Evolutionary conservation across 2,113 vertebrate genomes (phyloP), one percentile per base, ranked within the genome.

Genomic region (Burhinus oedicnemus): DNA sequence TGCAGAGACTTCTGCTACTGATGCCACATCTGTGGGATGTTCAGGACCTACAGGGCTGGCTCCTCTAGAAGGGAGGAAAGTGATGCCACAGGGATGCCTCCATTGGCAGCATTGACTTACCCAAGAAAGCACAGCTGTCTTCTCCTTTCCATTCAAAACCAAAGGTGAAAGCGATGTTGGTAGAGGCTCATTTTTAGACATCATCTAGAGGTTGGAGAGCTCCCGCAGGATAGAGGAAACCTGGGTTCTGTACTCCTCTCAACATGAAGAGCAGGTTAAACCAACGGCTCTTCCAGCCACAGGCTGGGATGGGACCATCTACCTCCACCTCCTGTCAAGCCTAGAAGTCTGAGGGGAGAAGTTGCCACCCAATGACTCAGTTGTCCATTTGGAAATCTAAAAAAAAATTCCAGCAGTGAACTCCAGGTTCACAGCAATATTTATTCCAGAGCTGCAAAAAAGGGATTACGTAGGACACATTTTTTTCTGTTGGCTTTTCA

Each of bases 401-500:
- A 54, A 27, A 51, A 49, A 44, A 11, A 34, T 7, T 32, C 27
- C 14, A 49, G 11, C 9, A 25, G 4, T 45, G 14, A 71, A 16
- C 57, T 64, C 32, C 15, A 30, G 47, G 18, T 57, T 92, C 38
- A 30, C 4, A 82, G 4, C 0, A 4, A 34, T 32, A n/a, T 32
- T 32, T 81, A 61, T 15, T 6, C 17, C 25, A 64, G 6, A 23
- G 5, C 12, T 66, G 5, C 6, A 81, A 40, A 57, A 65, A 76
- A 38, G 13, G 49, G 20, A 26, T 42, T 34, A 19, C 10, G 4
- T 38, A 42, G 4, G 44, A 66, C 15, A 30, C 6, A 17, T 2
- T 32, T 7, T 0, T 66, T 83, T 45, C 49, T 4, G 0, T 44
- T 22, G 12, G 4, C 4, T 19, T 49, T 87, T 87, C 68, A 62